A percentile compares a stretch with the other conserved stretches of the same genome.
These are phyloP conservation scores for Acrobasis suavella DNA, from an alignment of 2,888 invertebrate genomes.

Conservation along the genomic window DNA sequence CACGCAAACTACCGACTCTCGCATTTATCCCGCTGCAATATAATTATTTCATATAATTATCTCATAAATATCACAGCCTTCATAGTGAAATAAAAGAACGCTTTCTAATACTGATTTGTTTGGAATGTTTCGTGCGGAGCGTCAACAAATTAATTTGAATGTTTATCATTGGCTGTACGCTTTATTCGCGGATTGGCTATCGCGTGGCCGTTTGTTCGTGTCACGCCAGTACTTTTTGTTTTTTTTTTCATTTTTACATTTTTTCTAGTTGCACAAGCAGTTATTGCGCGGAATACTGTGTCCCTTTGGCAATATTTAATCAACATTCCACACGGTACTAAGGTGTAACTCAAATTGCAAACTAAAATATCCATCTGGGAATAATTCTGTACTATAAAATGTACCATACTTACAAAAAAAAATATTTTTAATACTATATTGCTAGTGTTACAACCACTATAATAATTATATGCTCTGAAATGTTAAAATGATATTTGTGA, in stretches of 20 bases:
- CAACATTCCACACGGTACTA: conserved; percentile 47
- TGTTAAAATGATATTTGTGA: too few relatives aligned
- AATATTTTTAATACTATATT: too few relatives aligned
- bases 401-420: too few relatives aligned
- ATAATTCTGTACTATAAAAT: background rate
- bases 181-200: conserved; percentile 34
- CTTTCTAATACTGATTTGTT: conserved; percentile 44
- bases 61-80: conserved; percentile 58
- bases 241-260: conserved; percentile 39
- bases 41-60: conserved; percentile 69
- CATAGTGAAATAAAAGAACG: conserved; percentile 45
- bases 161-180: conserved; percentile 21
- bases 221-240: conserved; percentile 43
- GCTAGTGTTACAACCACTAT: too few relatives aligned
- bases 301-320: conserved; percentile 52
- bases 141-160: conserved; percentile 25
- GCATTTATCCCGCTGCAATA: conserved; percentile 54
- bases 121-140: conserved; percentile 21
- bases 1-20: conserved; percentile 51
- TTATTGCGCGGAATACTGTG: conserved; percentile 26
- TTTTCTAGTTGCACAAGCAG: conserved; percentile 29
- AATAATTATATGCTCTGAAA: too few relatives aligned
- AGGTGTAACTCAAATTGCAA: conserved; percentile 23
- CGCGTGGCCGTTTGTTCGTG: conserved; percentile 47
- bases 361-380: conserved; percentile 32